These are phyloP conservation scores for Steinernema carpocapsae DNA, from an alignment of 2,888 invertebrate genomes.

Conservation along the genomic window DNA sequence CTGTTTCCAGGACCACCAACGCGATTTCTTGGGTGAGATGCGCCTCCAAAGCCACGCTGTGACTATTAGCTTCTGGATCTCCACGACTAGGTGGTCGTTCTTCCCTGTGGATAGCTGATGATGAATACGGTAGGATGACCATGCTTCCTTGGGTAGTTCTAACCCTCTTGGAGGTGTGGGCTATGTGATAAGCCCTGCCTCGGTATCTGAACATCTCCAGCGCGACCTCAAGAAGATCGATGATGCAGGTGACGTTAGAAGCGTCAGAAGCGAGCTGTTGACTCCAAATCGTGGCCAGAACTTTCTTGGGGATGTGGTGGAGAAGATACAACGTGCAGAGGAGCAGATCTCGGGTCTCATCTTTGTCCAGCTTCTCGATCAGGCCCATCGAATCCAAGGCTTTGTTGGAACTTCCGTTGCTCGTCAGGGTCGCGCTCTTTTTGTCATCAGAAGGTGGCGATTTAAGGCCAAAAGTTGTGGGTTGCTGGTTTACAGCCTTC, in stretches of 20 bases:
- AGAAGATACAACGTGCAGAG: slow-evolving; percentile 79
- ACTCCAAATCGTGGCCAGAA: slow-evolving; percentile 40
- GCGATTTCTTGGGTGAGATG: slow-evolving; percentile 79
- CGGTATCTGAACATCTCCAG: slow-evolving; percentile 60
- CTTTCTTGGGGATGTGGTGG: slow-evolving; percentile 82
- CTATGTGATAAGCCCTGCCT: slow-evolving; percentile 36
- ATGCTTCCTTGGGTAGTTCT: slow-evolving; percentile 24
- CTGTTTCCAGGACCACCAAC: slow-evolving; percentile 83
- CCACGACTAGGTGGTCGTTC: neutral
- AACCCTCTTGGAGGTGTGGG: slow-evolving; percentile 29
- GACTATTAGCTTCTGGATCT: neutral
- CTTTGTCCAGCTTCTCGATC: slow-evolving; percentile 59
- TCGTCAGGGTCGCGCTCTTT: neutral
- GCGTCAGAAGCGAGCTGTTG: slow-evolving; percentile 23
- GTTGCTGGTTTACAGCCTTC: slow-evolving; percentile 18
- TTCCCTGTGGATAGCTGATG: slow-evolving; percentile 32
- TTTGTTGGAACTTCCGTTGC: slow-evolving; percentile 33
- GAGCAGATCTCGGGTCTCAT: slow-evolving; percentile 71
- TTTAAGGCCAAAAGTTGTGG: neutral
- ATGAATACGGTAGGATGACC: slow-evolving; percentile 28
- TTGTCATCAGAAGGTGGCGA: slow-evolving; percentile 7
- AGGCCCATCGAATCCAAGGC: slow-evolving; percentile 49
- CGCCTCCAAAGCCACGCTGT: slow-evolving; percentile 7
- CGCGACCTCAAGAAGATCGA: slow-evolving; percentile 58
- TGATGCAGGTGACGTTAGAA: slow-evolving; percentile 35